These are phyloP conservation scores for Sesia apiformis DNA, from an alignment of 2,888 invertebrate genomes.

Conservation along the genomic window DNA sequence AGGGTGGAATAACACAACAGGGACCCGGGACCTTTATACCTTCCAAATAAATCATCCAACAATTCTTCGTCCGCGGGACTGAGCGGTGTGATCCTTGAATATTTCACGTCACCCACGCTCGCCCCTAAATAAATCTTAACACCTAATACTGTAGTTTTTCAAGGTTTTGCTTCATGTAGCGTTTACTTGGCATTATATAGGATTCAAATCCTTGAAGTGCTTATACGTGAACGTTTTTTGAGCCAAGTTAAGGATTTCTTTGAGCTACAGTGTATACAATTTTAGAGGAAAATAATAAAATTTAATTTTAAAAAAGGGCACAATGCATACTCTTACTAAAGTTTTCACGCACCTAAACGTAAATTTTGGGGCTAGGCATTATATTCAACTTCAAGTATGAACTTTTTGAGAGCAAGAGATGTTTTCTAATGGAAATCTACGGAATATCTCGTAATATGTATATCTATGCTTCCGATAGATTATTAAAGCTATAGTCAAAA, in stretches of 20 bases:
- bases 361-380: no score
- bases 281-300: background rate
- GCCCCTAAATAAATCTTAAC: constrained; percentile 37
- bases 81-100: constrained; percentile 44
- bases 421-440: no score
- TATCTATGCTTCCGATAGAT: no score
- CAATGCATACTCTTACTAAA: no score
- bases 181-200: background rate
- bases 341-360: no score
- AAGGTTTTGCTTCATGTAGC: background rate
- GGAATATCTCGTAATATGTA: no score
- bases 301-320: background rate
- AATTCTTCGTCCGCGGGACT: constrained; percentile 29
- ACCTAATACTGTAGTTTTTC: constrained; percentile 30
- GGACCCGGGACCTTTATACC: constrained; percentile 14
- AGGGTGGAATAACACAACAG: constrained; percentile 4
- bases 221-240: background rate
- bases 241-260: background rate
- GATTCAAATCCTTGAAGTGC: background rate
- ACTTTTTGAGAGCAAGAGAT: no score
- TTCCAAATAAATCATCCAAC: constrained; percentile 42
- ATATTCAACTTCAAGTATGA: no score
- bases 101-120: constrained; percentile 38
- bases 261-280: background rate
- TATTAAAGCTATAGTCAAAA: no score